Evolutionary conservation across 1,140 invertebrate genomes (phyloP).

Genomic region (Odontomachus brunneus): DNA sequence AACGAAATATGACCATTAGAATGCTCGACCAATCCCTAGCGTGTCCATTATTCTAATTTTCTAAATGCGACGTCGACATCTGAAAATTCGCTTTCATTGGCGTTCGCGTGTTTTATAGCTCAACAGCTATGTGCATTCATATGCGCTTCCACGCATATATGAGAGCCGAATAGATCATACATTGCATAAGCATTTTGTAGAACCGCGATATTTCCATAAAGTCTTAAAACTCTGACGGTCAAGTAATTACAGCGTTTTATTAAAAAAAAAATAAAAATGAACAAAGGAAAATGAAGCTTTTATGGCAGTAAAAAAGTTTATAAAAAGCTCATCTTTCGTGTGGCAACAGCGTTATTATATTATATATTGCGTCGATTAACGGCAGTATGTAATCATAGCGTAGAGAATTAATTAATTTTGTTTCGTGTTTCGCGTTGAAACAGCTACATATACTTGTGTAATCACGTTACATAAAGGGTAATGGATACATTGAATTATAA

Average conservation of each 20-base stretch:
- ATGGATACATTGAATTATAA: neutral
- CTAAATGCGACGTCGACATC: neutral
- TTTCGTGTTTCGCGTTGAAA: neutral
- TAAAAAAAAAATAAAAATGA: too few relatives aligned
- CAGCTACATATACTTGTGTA: neutral
- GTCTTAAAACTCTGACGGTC: too few relatives aligned
- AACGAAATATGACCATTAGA: constrained; percentile 36
- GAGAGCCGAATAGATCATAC: too few relatives aligned
- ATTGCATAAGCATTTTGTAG: neutral
- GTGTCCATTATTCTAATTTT: constrained; percentile 17
- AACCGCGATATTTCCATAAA: too few relatives aligned
- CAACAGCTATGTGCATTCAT: constrained; percentile 35
- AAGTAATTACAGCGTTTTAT: too few relatives aligned
- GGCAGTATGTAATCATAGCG: too few relatives aligned
- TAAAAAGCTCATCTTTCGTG: too few relatives aligned
- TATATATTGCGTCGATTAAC: too few relatives aligned
- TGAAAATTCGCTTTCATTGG: constrained; percentile 51
- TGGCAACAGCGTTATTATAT: too few relatives aligned
- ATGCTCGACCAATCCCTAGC: constrained; percentile 4
- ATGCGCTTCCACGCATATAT: neutral
- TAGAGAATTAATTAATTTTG: neutral
- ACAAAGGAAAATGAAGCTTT: too few relatives aligned
- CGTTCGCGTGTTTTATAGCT: constrained; percentile 48
- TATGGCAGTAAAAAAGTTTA: too few relatives aligned
- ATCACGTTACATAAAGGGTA: neutral